Conservation (phyloP, 2,113 vertebrate genomes). For the Meriones unguiculatus region DNA sequence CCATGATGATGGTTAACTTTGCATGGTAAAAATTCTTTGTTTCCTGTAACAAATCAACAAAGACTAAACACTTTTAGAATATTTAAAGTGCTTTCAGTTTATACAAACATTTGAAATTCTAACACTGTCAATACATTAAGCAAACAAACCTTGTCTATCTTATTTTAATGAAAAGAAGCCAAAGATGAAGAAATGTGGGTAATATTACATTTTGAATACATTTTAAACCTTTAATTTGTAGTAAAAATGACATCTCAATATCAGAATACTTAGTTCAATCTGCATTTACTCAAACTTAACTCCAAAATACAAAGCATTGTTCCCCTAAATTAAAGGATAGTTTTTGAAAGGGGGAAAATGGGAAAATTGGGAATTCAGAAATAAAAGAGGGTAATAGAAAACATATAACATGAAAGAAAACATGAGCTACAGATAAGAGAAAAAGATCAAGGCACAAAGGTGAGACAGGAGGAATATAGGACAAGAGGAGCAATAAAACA, state of each 20-base stretch:
- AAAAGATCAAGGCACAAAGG: neutral
- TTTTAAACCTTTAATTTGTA: neutral
- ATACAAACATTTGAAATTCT: slow-evolving; percentile 31
- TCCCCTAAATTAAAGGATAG: neutral
- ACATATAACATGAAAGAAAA: neutral
- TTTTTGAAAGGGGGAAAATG: neutral
- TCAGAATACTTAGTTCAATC: neutral
- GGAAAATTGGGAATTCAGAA: no score
- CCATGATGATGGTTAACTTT: neutral
- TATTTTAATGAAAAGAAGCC: neutral
- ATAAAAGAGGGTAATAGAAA: neutral
- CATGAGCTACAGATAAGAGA: neutral
- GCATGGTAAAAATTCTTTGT: slow-evolving; percentile 48
- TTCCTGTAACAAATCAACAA: neutral
- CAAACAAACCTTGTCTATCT: slow-evolving; percentile 27
- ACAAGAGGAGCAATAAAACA: neutral
- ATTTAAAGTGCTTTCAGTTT: neutral
- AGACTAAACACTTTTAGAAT: slow-evolving; percentile 38
- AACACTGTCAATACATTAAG: neutral
- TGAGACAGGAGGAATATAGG: no score
- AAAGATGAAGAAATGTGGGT: neutral
- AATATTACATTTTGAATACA: neutral
- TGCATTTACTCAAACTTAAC: neutral
- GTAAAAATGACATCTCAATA: slow-evolving; percentile 4
- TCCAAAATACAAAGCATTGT: neutral